A percentile compares a stretch with the other conserved stretches of the same genome.
Evolutionary conservation across 2,113 vertebrate species (phyloP).

Genomic region (Amazona vittata): DNA sequence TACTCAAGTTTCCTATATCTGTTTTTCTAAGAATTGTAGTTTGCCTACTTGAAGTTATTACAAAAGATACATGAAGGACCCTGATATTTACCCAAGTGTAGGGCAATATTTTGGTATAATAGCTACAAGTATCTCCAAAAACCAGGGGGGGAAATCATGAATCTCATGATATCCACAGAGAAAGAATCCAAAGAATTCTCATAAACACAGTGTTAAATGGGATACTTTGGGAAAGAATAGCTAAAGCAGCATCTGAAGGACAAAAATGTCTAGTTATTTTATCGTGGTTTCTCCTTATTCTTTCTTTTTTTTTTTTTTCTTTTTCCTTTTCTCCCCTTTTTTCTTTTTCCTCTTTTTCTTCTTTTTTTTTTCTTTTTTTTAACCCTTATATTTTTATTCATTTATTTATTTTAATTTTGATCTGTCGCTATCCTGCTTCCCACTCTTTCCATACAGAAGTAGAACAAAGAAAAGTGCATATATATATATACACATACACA

Average conservation of each 20-base stretch:
- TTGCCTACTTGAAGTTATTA: neutral
- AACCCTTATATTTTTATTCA: neutral
- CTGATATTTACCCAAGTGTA: neutral
- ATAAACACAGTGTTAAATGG: neutral
- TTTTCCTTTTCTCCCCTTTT: neutral
- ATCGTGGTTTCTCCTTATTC: neutral
- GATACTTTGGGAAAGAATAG: neutral
- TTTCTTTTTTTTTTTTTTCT: neutral
- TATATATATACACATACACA: neutral
- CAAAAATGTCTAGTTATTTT: neutral
- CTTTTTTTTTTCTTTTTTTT: too few species aligned
- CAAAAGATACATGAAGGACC: neutral
- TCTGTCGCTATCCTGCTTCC: neutral
- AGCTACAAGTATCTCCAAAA: neutral
- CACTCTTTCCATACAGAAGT: neutral
- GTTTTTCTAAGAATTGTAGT: neutral
- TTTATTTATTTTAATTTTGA: neutral
- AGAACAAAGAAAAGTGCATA: neutral
- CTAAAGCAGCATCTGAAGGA: neutral
- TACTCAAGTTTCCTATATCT: neutral
- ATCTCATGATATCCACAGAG: neutral
- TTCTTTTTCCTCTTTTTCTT: neutral
- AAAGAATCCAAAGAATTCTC: neutral
- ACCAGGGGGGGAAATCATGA: neutral
- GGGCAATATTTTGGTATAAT: neutral